These are phyloP conservation scores for Ichneumoninae sp. DNA, from an alignment of 2,888 invertebrate species.

Conservation along the genomic window DNA sequence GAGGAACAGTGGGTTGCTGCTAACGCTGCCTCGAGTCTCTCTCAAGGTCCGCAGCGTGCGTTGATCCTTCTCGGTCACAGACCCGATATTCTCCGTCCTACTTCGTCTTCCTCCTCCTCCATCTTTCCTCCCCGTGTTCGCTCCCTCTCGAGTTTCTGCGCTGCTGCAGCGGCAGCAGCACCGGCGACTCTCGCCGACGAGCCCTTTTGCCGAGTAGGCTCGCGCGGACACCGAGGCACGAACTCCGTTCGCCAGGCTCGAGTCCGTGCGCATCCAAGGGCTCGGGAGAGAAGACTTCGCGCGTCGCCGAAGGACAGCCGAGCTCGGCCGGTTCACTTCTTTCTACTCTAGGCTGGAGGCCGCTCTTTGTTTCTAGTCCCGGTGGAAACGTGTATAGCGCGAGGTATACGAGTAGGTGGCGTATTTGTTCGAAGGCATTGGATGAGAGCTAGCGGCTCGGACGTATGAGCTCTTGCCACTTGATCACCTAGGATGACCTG, in stretches of 20 bases:
- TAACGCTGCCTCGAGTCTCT: constrained; percentile 74
- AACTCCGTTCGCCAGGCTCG: constrained; percentile 19
- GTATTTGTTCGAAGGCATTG: background rate
- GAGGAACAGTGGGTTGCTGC: constrained; percentile 53
- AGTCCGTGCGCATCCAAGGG: constrained; percentile 48
- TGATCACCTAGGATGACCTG: no score
- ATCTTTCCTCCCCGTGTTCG: constrained; percentile 62
- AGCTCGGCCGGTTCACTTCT: constrained; percentile 26
- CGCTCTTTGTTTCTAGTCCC: constrained; percentile 51
- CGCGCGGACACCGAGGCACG: constrained; percentile 47
- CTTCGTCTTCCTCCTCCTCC: constrained; percentile 64
- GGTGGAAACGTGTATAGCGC: background rate
- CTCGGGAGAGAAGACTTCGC: constrained; percentile 45
- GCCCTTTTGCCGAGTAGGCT: constrained; percentile 67
- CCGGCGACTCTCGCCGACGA: constrained; percentile 53
- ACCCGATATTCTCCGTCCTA: constrained; percentile 75
- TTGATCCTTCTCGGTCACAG: constrained; percentile 84
- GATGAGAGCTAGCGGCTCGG: background rate
- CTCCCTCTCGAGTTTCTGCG: constrained; percentile 27
- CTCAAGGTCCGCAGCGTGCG: constrained; percentile 83
- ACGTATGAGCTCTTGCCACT: background rate
- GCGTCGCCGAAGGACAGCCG: constrained; percentile 50
- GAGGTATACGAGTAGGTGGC: background rate
- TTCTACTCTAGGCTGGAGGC: constrained; percentile 37
- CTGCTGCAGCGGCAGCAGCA: constrained; percentile 24